These are phyloP conservation scores for Melipona quadrifasciata DNA, from an alignment of 1,140 invertebrate species.

Conservation along the genomic window DNA sequence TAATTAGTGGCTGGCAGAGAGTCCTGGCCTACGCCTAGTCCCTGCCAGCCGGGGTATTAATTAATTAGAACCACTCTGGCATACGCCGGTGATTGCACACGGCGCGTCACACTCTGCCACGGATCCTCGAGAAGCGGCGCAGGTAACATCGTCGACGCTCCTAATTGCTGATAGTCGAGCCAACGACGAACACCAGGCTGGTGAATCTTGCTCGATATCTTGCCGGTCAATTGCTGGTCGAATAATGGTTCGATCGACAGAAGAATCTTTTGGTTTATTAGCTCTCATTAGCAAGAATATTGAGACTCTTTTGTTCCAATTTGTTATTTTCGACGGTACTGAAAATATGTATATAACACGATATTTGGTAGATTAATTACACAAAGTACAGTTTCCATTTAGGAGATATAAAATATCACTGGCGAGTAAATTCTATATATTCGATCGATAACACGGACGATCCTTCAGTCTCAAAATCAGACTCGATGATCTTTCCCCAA, in stretches of 20 bases:
- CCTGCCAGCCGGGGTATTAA: slow-evolving; percentile 77
- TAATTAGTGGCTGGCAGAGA: slow-evolving; percentile 78
- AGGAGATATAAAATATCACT: no score
- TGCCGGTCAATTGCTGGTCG: not conserved
- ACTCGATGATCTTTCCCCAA: not conserved
- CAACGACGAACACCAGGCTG: no score
- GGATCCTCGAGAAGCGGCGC: slow-evolving; percentile 21
- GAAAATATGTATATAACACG: no score
- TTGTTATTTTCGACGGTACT: no score
- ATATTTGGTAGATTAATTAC: no score
- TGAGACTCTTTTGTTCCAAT: no score
- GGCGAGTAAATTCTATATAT: not conserved
- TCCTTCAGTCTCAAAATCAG: not conserved
- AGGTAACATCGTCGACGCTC: slow-evolving; percentile 13
- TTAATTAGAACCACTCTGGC: slow-evolving; percentile 80
- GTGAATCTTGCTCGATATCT: not conserved
- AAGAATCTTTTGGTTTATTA: no score
- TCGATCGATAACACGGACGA: not conserved
- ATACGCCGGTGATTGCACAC: slow-evolving; percentile 42
- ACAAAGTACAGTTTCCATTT: no score
- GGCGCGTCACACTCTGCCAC: slow-evolving; percentile 41
- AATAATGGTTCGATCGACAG: not conserved
- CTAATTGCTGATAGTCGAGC: slow-evolving; percentile 23
- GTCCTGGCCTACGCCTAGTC: slow-evolving; percentile 40
- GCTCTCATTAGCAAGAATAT: no score